Evolutionary conservation across 1,140 invertebrate genomes (phyloP), one percentile per base, ranked within the genome.

Genomic region (Nilaparvata lugens): DNA sequence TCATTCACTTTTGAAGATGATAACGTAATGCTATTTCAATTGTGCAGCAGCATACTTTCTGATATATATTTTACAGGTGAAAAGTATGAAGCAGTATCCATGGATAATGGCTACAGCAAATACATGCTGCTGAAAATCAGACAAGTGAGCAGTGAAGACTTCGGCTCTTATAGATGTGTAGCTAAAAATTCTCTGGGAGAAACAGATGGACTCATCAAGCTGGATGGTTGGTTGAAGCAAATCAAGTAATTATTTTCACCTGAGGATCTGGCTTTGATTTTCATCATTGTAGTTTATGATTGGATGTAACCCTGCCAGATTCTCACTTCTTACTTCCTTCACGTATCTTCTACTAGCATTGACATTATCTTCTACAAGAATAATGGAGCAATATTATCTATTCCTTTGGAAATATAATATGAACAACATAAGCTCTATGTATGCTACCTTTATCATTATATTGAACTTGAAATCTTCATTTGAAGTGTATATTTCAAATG

Each of bases 171-270:
- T 76, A 79, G 85, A 69, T 93, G 89, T 75, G 89, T 92, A 71
- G 89, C 91, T 62, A 93, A 93, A 75, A 97, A 96, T 76, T 88
- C 88, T 14, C 81, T 96, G 11, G 93, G 93, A 56, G 91, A 91
- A 73, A 95, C 93, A 24, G 90, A 93, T 73, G 91, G 92, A 61
- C 86, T 87, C 43, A 94, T 97, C 72, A 80, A 90, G 73, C 78
- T 97, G 58, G 94, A 94, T 73, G 91, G 94, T 96, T 82, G 85
- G 81, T 74, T 55, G 4, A 35, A 13, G 28, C 51, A 43, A 43
- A 43, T n/a, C n/a, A n/a, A n/a, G 52, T 43, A 43, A 25, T 62
- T 18, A 11, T 42, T 42, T 42, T 42, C 40, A 42, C 11, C 11
- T 11, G 40, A 42, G n/a, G n/a, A 42, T 42, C n/a, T 42, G 40